Percentiles rank a stretch among this genome's conserved stretches.
These are phyloP conservation scores for Pegoplata infirma DNA, from an alignment of 2,888 invertebrate species.

Conservation along the genomic window DNA sequence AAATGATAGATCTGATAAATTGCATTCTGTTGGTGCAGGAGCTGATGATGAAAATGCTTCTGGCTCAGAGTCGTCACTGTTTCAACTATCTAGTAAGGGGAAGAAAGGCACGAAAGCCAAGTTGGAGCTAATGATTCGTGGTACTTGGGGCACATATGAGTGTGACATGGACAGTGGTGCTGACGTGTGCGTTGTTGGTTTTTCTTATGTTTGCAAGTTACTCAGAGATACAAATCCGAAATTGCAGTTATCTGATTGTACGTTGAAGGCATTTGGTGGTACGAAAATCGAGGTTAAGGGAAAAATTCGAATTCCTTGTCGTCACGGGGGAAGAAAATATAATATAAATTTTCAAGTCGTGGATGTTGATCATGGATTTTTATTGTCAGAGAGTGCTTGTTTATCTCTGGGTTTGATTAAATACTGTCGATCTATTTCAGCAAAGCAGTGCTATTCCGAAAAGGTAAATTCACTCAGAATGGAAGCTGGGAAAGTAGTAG, in stretches of 20 bases:
- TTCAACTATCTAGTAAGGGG: no score
- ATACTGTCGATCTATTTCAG: background rate
- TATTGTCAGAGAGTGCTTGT: background rate
- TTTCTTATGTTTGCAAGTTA: background rate
- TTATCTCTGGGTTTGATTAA: background rate
- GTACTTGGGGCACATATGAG: background rate
- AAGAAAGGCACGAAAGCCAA: background rate
- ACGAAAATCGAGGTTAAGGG: background rate
- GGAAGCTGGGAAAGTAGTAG: background rate
- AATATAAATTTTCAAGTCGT: slow-evolving; percentile 7
- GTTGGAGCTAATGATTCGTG: background rate
- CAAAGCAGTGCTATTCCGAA: background rate
- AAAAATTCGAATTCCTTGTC: background rate
- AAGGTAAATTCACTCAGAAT: background rate
- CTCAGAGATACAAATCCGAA: background rate
- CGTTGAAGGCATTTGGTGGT: slow-evolving; percentile 4
- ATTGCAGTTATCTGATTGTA: no score
- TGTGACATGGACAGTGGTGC: slow-evolving; percentile 24
- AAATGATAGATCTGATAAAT: background rate
- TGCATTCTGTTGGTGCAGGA: background rate
- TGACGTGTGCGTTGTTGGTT: slow-evolving; percentile 5
- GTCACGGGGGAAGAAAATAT: background rate
- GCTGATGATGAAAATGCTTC: background rate
- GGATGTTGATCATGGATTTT: background rate
- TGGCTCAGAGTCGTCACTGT: background rate